Evolutionary conservation across 2,888 invertebrate species (phyloP).

Genomic region (Pollenia griseotomentosa): DNA sequence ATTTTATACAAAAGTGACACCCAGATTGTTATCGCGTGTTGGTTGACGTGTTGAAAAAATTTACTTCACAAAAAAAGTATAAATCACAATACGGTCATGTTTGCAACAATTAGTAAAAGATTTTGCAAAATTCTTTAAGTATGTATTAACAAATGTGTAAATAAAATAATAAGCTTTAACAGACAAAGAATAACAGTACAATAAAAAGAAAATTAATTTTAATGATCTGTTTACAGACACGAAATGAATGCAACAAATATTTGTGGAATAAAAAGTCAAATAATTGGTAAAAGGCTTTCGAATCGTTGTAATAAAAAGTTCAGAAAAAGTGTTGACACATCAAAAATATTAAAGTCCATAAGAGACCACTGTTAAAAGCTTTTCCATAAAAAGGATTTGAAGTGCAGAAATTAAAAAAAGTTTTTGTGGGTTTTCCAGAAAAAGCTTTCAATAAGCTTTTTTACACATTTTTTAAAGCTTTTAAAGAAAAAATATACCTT

Average conservation of each 20-base stretch:
- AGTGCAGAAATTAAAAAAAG: no score
- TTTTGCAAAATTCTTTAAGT: constrained; percentile 13
- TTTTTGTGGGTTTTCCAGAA: no score
- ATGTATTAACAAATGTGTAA: constrained; percentile 15
- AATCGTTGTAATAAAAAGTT: no score
- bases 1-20: constrained; percentile 8
- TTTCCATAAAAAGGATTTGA: no score
- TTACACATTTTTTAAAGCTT: no score
- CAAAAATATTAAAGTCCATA: no score
- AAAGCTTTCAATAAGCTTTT: no score
- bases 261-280: no score
- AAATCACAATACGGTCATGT: background rate
- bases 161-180: constrained; percentile 20
- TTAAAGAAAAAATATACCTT: no score
- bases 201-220: background rate
- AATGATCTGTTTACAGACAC: background rate
- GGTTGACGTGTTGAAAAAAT: background rate
- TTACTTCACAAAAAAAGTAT: background rate
- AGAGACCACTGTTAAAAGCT: no score
- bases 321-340: no score
- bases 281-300: no score
- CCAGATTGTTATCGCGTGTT: constrained; percentile 22
- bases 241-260: background rate
- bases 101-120: constrained; percentile 18
- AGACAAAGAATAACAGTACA: constrained; percentile 13